Conservation (phyloP, 2,888 invertebrate species). For the Hedya salicella region DNA sequence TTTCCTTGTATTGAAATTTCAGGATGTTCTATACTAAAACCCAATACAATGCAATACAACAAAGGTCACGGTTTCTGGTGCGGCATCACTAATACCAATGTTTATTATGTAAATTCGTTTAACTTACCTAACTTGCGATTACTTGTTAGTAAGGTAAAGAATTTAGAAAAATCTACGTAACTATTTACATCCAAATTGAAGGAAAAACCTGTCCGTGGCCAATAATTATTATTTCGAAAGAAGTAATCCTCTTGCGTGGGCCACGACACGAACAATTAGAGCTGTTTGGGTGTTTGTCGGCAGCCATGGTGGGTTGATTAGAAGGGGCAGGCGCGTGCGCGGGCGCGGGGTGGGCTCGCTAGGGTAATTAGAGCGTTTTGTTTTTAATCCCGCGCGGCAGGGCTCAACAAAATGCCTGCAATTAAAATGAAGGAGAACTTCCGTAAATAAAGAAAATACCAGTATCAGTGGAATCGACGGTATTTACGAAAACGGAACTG, state of each 20-base stretch:
- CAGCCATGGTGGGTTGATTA: constrained; percentile 35
- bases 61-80: no score
- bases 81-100: no score
- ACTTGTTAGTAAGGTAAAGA: no score
- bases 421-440: constrained; percentile 42
- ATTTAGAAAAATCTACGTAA: no score
- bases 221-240: constrained; percentile 12
- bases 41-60: no score
- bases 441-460: constrained; percentile 41
- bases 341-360: constrained; percentile 6
- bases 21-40: no score
- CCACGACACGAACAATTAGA: constrained; percentile 29
- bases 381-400: constrained; percentile 39
- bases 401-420: constrained; percentile 39
- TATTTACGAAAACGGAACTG: constrained; percentile 38
- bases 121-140: no score
- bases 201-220: background rate
- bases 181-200: background rate
- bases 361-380: constrained; percentile 39
- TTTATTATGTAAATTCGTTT: no score
- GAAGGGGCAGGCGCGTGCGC: constrained; percentile 15
- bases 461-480: constrained; percentile 40
- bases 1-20: background rate
- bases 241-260: constrained; percentile 5
- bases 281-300: constrained; percentile 26